phyloP scores from a whole-genome alignment of 2,113 vertebrate species.

The Struthio camelus region DNA sequence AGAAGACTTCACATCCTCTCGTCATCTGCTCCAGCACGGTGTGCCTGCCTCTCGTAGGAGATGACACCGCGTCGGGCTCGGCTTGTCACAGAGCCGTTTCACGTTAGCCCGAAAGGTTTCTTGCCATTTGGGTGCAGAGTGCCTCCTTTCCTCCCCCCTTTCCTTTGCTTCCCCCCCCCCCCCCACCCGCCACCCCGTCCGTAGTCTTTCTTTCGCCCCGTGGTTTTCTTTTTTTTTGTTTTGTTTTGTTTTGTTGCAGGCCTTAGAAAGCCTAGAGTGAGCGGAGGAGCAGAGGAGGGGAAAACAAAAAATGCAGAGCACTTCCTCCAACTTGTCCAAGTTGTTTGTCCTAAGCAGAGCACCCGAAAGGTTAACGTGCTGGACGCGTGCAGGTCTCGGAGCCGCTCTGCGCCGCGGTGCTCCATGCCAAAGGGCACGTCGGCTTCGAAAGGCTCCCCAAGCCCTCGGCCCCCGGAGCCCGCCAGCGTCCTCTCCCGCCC shows the following conservation, averaged over 20 bases:
- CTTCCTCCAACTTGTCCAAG: slow-evolving; percentile 46
- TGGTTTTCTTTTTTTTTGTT: neutral
- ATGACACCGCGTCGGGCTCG: neutral
- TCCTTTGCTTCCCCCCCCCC: neutral
- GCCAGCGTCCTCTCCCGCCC: neutral
- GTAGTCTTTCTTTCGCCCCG: neutral
- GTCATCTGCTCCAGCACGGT: neutral
- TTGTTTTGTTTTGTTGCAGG: slow-evolving; percentile 26
- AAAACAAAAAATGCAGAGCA: neutral
- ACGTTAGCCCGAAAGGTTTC: neutral
- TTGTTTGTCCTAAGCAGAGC: slow-evolving; percentile 45
- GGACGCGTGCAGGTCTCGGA: neutral
- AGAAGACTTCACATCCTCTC: slow-evolving; percentile 10
- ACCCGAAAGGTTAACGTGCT: slow-evolving; percentile 10
- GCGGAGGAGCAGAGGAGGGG: neutral
- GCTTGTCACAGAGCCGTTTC: slow-evolving; percentile 7
- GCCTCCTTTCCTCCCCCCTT: neutral
- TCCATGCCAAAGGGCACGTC: neutral
- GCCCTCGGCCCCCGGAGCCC: neutral
- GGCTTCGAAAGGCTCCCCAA: slow-evolving; percentile 8
- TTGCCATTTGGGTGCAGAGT: slow-evolving; percentile 37
- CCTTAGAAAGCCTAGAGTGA: slow-evolving; percentile 42
- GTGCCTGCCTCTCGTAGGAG: neutral
- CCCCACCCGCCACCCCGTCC: too few species aligned
- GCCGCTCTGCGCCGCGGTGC: neutral